Evolutionary conservation across 1,140 invertebrate genomes (phyloP).

Genomic region (Drosophila busckii): DNA sequence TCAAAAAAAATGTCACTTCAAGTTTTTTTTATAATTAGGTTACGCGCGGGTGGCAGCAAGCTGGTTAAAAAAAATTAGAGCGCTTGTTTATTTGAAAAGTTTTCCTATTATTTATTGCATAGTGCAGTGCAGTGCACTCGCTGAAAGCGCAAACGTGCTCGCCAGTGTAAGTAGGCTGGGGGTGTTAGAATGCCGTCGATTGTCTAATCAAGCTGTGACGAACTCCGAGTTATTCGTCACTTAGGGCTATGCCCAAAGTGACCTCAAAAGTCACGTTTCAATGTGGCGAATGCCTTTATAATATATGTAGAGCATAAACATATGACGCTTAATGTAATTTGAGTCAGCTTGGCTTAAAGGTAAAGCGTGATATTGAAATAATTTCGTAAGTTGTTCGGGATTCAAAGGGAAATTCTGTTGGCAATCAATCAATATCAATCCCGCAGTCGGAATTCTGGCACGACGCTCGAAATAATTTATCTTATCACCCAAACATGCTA

Average conservation of each 20-base stretch:
- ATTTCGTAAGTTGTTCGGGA: too few species aligned
- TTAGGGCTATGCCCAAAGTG: not conserved
- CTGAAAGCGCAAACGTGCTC: not conserved
- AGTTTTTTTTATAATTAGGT: constrained; percentile 61
- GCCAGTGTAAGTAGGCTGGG: not conserved
- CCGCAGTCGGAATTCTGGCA: too few species aligned
- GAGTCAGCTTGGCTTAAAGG: too few species aligned
- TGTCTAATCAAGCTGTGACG: constrained; percentile 1
- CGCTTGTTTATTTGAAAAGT: constrained; percentile 7
- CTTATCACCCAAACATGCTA: constrained; percentile 17
- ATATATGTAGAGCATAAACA: constrained; percentile 12
- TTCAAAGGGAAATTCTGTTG: too few species aligned
- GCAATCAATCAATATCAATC: too few species aligned
- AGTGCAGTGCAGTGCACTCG: too few species aligned
- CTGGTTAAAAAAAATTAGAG: constrained; percentile 23
- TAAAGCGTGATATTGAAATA: too few species aligned
- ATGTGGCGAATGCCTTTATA: constrained; percentile 3
- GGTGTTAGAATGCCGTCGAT: not conserved
- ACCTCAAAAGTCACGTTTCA: constrained; percentile 46
- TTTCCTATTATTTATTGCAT: not conserved
- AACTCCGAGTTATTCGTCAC: not conserved
- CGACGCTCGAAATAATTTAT: too few species aligned
- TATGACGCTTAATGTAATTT: too few species aligned
- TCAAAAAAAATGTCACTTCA: constrained; percentile 54
- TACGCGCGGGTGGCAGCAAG: constrained; percentile 54